phyloP scores from a whole-genome alignment of 2,113 vertebrate species.

The Danionella cerebrum region DNA sequence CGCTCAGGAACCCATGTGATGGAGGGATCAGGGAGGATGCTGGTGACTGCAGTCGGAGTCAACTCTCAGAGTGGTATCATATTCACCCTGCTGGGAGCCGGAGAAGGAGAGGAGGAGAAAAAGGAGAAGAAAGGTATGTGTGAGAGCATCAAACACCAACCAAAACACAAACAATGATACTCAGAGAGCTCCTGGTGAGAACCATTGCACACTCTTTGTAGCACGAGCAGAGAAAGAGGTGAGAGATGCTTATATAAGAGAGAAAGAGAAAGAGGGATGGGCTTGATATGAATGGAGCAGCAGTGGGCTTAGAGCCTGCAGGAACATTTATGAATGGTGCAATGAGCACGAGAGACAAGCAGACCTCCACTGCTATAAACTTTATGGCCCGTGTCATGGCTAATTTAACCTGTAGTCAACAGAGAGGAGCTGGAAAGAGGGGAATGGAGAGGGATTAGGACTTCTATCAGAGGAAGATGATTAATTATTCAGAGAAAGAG shows the following conservation, averaged over 20 bases:
- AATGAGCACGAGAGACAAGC: not conserved
- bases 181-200: not conserved
- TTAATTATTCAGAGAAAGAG: conserved; percentile 26
- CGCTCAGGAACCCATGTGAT: conserved; percentile 66
- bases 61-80: conserved; percentile 73
- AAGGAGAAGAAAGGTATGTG: conserved; percentile 68
- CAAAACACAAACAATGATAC: not conserved
- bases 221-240: not conserved
- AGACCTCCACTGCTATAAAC: not conserved
- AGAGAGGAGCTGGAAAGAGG: not conserved
- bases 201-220: not conserved
- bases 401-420: conserved; percentile 13
- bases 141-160: not conserved
- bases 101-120: conserved; percentile 63
- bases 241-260: not conserved
- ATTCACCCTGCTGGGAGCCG: conserved; percentile 67
- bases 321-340: conserved; percentile 29
- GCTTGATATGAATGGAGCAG: conserved; percentile 17
- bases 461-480: conserved; percentile 13
- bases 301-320: not conserved
- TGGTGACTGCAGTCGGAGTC: conserved; percentile 68
- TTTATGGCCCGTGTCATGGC: not conserved
- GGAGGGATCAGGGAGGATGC: conserved; percentile 70
- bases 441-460: conserved; percentile 42
- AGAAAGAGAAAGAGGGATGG: not conserved